phyloP scores from a whole-genome alignment of 2,113 vertebrate genomes.

The Oryzias curvinotus region DNA sequence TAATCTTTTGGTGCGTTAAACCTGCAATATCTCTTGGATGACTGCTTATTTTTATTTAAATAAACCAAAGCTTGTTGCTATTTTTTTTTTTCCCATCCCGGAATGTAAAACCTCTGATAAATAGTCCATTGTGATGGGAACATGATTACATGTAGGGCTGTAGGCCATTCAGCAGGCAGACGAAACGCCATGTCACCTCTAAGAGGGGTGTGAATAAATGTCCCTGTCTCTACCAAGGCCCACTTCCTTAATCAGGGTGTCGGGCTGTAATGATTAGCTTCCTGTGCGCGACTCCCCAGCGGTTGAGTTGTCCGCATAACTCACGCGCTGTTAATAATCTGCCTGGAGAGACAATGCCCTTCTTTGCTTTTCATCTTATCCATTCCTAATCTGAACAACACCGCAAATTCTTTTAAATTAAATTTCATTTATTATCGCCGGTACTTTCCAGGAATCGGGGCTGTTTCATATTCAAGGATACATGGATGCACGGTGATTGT shows the following conservation, averaged over 20 bases:
- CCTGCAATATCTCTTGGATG: not conserved
- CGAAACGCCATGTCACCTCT: slow-evolving; percentile 65
- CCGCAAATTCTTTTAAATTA: slow-evolving; percentile 42
- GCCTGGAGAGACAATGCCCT: slow-evolving; percentile 55
- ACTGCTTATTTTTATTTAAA: slow-evolving; percentile 34
- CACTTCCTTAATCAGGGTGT: slow-evolving; percentile 73
- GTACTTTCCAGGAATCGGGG: slow-evolving; percentile 48
- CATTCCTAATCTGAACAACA: slow-evolving; percentile 51
- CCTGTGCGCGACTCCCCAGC: slow-evolving; percentile 30
- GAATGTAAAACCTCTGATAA: slow-evolving; percentile 61
- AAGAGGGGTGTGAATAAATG: slow-evolving; percentile 70
- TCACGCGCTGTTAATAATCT: slow-evolving; percentile 64
- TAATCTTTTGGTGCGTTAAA: too few species aligned
- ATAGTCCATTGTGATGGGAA: slow-evolving; percentile 65
- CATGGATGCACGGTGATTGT: slow-evolving; percentile 51
- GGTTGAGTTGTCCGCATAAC: slow-evolving; percentile 32
- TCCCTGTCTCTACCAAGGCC: slow-evolving; percentile 65
- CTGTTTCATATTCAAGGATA: slow-evolving; percentile 49
- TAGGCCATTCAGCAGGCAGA: slow-evolving; percentile 63
- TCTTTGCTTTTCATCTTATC: slow-evolving; percentile 56
- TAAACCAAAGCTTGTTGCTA: slow-evolving; percentile 15
- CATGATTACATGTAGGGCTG: slow-evolving; percentile 70
- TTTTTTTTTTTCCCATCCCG: slow-evolving; percentile 4
- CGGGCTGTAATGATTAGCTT: slow-evolving; percentile 71
- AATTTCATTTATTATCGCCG: slow-evolving; percentile 66